Evolutionary conservation across 2,797 vertebrate genomes (phyloP), one percentile per base, ranked within the genome.

Genomic region (Danio jaintianensis): DNA sequence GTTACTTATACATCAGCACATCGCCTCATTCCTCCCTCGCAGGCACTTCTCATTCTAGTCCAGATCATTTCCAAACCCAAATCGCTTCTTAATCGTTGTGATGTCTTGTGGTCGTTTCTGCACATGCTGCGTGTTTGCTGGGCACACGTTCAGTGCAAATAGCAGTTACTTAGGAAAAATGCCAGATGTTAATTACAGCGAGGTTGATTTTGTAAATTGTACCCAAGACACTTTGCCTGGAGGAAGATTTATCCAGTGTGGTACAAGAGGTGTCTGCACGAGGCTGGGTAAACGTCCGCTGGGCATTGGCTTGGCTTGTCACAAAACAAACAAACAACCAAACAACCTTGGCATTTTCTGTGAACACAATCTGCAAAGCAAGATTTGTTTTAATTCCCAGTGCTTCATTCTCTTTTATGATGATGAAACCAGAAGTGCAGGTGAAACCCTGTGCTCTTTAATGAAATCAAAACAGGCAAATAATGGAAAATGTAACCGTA

Each of bases 171-270:
- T 85, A 89, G 88, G 90, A 90, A 85, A 84, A 86, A 86, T 89
- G 89, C 88, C 89, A 90, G 87, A 88, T 90, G 89, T 91, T 91
- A 89, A 91, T 91, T 91, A 90, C 89, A 89, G 83, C 47, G 87
- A 87, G 89, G 88, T 91, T 91, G 90, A 90, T 91, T 90, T 90
- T 88, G 87, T 86, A 90, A 91, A 91, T 90, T 90, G 88, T 87
- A 89, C 89, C 88, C 89, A 86, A 88, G 89, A 90, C 90, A 89
- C 89, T 52, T 86, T 86, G 88, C 87, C 83, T 86, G 86, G 85
- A 87, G 88, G 85, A 89, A 88, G 85, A 90, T 90, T 86, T 88
- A 90, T 88, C 90, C 88, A 82, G 82, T 78, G 77, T 67, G 63
- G 85, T 86, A 85, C 85, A 86, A 88, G 89, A 86, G 86, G 87